These are phyloP conservation scores for Cinclus cinclus DNA, from an alignment of 2,113 vertebrate species.

Conservation along the genomic window DNA sequence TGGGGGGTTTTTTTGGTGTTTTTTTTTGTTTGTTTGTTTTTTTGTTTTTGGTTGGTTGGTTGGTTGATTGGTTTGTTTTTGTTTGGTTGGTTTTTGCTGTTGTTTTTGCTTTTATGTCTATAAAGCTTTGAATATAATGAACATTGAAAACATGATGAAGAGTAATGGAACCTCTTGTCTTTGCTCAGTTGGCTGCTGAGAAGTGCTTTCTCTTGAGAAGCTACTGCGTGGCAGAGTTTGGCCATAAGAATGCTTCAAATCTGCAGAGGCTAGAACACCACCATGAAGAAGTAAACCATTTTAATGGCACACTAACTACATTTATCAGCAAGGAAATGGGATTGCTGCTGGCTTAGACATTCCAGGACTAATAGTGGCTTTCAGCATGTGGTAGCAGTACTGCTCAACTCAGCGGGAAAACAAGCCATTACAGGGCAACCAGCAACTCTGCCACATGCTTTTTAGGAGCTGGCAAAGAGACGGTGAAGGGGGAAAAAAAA, in stretches of 20 bases:
- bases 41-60: too few species aligned
- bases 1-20: too few species aligned
- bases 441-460: background rate
- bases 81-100: too few species aligned
- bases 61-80: too few species aligned
- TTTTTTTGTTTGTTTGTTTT: too few species aligned
- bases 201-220: background rate
- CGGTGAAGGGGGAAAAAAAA: background rate
- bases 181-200: background rate
- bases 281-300: background rate
- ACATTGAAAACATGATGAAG: background rate
- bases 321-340: background rate
- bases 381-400: background rate
- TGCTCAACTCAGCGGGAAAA: slow-evolving; percentile 12
- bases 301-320: background rate
- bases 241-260: background rate
- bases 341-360: background rate
- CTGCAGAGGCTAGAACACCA: background rate
- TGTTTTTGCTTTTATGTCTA: background rate
- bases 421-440: background rate
- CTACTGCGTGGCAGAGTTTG: background rate
- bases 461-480: background rate
- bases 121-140: background rate
- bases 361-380: background rate
- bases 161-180: background rate